phyloP scores from a whole-genome alignment of 2,797 vertebrate genomes.

The Melopsittacus undulatus region DNA sequence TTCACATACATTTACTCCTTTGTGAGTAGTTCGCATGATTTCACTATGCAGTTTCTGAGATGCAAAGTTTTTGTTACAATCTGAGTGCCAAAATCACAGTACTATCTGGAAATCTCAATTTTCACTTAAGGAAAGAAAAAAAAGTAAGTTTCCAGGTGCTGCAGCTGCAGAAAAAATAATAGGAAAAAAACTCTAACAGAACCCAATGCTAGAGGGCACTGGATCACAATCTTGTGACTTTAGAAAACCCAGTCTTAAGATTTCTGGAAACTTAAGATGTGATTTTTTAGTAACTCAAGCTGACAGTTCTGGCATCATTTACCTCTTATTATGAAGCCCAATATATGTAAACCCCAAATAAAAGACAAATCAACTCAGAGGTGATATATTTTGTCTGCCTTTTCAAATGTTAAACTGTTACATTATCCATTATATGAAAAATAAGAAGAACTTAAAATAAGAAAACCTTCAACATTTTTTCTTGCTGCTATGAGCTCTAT shows the following conservation, averaged over 20 bases:
- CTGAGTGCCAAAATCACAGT: background rate
- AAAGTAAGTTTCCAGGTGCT: background rate
- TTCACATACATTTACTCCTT: background rate
- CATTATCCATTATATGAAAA: background rate
- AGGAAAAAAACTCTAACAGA: background rate
- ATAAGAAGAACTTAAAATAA: background rate
- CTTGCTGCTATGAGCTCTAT: background rate
- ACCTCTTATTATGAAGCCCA: background rate
- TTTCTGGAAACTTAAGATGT: background rate
- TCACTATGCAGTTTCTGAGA: background rate
- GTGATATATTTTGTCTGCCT: background rate
- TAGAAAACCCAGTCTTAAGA: background rate
- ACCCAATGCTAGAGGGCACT: background rate
- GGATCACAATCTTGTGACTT: background rate
- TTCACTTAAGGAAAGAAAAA: background rate
- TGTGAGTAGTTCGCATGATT: background rate
- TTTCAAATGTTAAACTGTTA: background rate
- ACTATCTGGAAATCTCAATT: conserved; percentile 35
- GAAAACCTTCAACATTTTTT: background rate
- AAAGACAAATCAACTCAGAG: background rate
- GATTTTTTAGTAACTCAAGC: background rate
- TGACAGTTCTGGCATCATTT: background rate
- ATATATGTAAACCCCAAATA: background rate
- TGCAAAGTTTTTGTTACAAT: conserved; percentile 5
- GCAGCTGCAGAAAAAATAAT: background rate